Base-by-base conservation (phyloP, 1,140 invertebrate genomes). In the Achroia grisella region DNA sequence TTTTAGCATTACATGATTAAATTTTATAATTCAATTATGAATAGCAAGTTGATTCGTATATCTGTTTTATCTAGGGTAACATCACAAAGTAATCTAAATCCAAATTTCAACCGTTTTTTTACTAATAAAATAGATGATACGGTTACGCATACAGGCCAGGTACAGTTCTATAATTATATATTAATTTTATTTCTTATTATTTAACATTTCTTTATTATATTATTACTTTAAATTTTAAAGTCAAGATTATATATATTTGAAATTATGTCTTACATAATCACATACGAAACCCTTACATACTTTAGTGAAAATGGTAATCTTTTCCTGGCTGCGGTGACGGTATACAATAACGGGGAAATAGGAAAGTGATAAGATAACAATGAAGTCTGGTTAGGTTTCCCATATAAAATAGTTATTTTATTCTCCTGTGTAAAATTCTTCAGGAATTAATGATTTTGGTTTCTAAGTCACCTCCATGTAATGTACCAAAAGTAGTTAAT, bases 91-190 rank as follows among this genome's bases (percentile, higher is more conserved):
- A 17, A 37, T 37, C 0, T 37, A n/a, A 4, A 3, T 3, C 15
- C 14, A 23, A 2, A 10, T 37, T 15, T 15, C 10, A 37, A 17
- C 36, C 73, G 76, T 61, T 63, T 58, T 56, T 48, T 77, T 52
- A 56, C 65, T 28, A 67, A 62, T 39, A 76, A 73, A 60, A 62
- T 44, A 31, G 67, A 78, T 54, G 77, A 81, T 65, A 48, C 70
- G 41, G 32, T 36, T 3, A 82, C 67, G 13, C 78, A 82, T 32
- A 82, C 78, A 56, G 78, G 78, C 39, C 78, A 82, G 63, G 78
- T 82, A 71, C 27, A 31, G 39, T 45, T 49, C 35, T 27, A 28
- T 48, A 31, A 39, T 48, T n/a, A 28, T 37, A 31, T 41, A 37
- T 58, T 17, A 5, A 10, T 35, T 13, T 15, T 10, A 10, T 36